These are phyloP conservation scores for Hippoglossus stenolepis DNA, from an alignment of 2,113 vertebrate species.

Conservation along the genomic window DNA sequence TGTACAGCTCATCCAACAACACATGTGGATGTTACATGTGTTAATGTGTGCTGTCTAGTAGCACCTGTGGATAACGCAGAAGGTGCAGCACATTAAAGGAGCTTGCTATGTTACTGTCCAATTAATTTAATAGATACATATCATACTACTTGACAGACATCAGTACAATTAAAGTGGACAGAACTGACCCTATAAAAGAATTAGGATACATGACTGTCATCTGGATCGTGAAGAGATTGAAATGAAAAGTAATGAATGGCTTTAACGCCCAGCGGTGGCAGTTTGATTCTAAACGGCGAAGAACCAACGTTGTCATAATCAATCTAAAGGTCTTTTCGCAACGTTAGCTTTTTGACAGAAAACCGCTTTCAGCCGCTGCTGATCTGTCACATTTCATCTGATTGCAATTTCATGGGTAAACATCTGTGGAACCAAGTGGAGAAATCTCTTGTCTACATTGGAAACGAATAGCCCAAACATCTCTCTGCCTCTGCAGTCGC, in stretches of 20 bases:
- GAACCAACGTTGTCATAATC: constrained; percentile 70
- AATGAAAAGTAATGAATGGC: constrained; percentile 53
- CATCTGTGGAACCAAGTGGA: constrained; percentile 70
- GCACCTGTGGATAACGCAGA: background rate
- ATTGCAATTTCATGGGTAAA: constrained; percentile 76
- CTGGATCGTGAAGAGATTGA: constrained; percentile 36
- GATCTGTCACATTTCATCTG: constrained; percentile 79
- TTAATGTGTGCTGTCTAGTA: background rate
- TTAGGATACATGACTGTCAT: constrained; percentile 19
- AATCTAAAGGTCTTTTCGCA: constrained; percentile 66
- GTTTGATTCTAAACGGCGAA: constrained; percentile 45
- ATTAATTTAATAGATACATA: background rate
- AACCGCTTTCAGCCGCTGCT: constrained; percentile 66
- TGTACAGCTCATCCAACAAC: background rate
- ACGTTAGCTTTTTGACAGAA: constrained; percentile 75
- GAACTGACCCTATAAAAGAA: constrained; percentile 31
- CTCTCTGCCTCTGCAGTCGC: constrained; percentile 59
- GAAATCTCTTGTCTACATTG: constrained; percentile 67
- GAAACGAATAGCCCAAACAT: constrained; percentile 63
- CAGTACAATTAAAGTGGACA: background rate
- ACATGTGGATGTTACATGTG: background rate
- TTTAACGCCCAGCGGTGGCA: constrained; percentile 32
- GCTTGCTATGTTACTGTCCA: background rate
- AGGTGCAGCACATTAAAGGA: background rate
- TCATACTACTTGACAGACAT: constrained; percentile 8